Conservation (phyloP, 2,797 vertebrate species). For the Tamandua tetradactyla region DNA sequence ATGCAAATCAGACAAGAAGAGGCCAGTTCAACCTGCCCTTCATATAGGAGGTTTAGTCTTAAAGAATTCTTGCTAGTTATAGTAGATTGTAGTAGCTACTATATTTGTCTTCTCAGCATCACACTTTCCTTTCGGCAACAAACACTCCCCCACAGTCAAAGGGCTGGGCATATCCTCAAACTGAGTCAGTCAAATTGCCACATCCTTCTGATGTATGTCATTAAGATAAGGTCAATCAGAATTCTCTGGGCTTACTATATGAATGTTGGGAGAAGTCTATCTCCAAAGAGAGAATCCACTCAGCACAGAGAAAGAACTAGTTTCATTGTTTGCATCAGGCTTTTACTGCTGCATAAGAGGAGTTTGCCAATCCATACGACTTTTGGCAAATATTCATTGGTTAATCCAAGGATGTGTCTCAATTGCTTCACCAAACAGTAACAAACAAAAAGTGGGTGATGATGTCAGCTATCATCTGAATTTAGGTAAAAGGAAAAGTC, state of each 20-base stretch:
- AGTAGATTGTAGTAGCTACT: neutral
- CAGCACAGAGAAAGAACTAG: neutral
- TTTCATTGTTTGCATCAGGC: neutral
- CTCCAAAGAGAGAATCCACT: neutral
- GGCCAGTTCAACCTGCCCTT: neutral
- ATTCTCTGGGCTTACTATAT: neutral
- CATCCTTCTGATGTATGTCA: neutral
- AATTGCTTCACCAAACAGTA: neutral
- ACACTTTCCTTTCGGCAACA: neutral
- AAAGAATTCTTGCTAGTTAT: neutral
- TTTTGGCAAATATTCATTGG: neutral
- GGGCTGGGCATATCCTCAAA: neutral
- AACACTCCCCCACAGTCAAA: neutral
- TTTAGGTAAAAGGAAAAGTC: neutral
- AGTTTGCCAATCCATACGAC: neutral
- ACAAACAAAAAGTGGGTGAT: neutral
- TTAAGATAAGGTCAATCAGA: neutral
- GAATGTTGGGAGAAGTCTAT: neutral
- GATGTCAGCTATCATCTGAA: neutral
- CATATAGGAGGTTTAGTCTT: neutral
- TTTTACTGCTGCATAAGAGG: neutral
- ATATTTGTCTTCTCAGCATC: neutral
- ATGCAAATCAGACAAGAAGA: neutral
- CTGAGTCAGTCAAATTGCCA: neutral
- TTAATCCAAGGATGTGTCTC: neutral